Evolutionary conservation across 2,888 invertebrate species (phyloP).

Genomic region (Eupeodes luniger): DNA sequence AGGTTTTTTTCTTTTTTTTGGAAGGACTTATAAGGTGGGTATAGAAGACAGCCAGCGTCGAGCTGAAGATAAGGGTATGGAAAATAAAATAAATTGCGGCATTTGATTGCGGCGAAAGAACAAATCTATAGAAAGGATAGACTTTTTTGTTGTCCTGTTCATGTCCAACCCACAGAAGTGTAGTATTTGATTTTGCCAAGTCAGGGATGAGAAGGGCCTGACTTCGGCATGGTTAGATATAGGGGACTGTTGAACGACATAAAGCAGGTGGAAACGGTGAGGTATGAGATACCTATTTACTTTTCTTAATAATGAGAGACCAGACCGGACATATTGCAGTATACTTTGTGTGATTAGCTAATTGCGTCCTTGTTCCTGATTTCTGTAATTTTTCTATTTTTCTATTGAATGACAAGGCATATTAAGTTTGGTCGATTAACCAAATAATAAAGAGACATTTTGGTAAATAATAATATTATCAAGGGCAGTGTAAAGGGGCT

Average conservation of each 20-base stretch:
- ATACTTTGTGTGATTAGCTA: conserved; percentile 62
- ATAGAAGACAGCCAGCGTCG: not conserved
- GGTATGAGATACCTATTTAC: not conserved
- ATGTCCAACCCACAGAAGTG: conserved; percentile 10
- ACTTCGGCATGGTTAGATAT: not conserved
- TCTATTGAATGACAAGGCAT: not conserved
- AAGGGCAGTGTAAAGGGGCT: not conserved
- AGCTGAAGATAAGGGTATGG: conserved; percentile 23
- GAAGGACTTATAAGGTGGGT: not conserved
- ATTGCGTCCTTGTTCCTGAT: conserved; percentile 57
- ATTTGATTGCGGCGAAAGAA: conserved; percentile 57
- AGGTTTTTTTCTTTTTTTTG: conserved; percentile 15
- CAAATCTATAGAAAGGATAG: conserved; percentile 26
- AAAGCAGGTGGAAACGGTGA: not conserved
- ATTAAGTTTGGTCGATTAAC: conserved; percentile 9
- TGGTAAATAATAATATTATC: not conserved
- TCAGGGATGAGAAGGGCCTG: conserved; percentile 17
- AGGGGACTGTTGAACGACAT: not conserved
- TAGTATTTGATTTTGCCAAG: conserved; percentile 27
- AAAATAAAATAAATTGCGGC: conserved; percentile 65
- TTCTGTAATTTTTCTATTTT: conserved; percentile 64
- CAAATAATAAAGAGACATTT: not conserved
- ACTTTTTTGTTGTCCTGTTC: too few species aligned
- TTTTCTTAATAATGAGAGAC: conserved; percentile 11
- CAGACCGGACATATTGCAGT: conserved; percentile 49